Percentiles rank a stretch among this genome's conserved stretches.
Evolutionary conservation across 2,113 vertebrate species (phyloP).

Genomic region (Mirounga angustirostris): DNA sequence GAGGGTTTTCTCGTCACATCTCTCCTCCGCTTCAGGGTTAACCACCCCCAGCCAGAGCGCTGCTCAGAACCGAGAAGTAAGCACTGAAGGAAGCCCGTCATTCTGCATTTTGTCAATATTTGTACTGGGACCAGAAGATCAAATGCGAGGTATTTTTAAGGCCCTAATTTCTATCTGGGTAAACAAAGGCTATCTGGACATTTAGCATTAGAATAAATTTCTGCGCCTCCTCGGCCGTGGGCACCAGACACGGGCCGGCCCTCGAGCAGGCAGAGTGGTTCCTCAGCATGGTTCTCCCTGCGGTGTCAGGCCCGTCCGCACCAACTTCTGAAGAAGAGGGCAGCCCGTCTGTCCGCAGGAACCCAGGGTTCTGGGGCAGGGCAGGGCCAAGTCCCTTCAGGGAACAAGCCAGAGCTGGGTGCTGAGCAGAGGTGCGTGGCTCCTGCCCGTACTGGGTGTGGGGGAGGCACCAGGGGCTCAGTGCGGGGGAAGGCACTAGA

Average conservation of each 20-base stretch:
- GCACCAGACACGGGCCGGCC: background rate
- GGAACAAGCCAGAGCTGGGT: fast-evolving
- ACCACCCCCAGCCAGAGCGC: background rate
- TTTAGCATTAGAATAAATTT: background rate
- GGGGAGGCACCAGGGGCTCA: background rate
- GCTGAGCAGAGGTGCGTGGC: fast-evolving
- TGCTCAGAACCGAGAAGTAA: background rate
- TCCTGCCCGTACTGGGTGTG: background rate
- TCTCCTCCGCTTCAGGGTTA: background rate
- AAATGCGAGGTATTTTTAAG: no score
- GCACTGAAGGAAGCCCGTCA: fast-evolving
- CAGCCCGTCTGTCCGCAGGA: background rate
- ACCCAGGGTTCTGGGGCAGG: background rate
- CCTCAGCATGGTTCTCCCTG: fast-evolving
- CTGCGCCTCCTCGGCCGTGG: background rate
- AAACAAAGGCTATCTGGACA: background rate
- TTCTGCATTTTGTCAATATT: no score
- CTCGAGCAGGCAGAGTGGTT: background rate
- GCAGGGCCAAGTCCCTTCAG: background rate
- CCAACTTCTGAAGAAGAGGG: background rate
- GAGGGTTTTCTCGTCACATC: background rate
- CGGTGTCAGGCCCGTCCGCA: background rate
- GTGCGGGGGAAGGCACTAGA: background rate
- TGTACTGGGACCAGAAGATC: background rate
- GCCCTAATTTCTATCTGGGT: background rate